Evolutionary conservation across 2,797 vertebrate species (phyloP), one percentile per base, ranked within the genome.

Genomic region (Xiphophorus birchmanni): DNA sequence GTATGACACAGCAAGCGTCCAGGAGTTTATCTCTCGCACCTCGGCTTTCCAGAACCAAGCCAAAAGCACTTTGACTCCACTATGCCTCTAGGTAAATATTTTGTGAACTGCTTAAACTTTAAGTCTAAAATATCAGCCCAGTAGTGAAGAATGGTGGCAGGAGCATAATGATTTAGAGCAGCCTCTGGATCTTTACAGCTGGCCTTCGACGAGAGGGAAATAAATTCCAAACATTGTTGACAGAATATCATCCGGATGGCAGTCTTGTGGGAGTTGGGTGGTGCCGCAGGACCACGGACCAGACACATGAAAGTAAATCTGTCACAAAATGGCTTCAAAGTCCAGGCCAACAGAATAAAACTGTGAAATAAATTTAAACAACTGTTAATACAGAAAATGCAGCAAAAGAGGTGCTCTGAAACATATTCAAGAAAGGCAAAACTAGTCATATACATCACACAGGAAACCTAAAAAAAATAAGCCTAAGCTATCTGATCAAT

Each of bases 21-120:
- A 26, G 10, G 21, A 47, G 44, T 56, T 56, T 4, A 5, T 9
- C 35, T 23, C 3, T 37, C 15, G 21, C 18, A 21, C 58, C 11
- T 32, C 2, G 35, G 42, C 13, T 75, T 56, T 15, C 60, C 60
- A 45, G 40, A 75, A 80, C 6, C 23, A 32, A 54, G n/a, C 9
- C 21, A 26, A 54, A 54, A 56, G 40, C 47, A 69, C 8, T 3
- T 21, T 74, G 52, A 74, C 23, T 67, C 9, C 32, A 40, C 45
- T 23, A 11, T 13, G 6, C 47, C 15, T 40, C 21, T 37, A 1
- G 8, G 35, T 48, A 42, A 76, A 72, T 44, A 0, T n/a, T 48
- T 58, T 26, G 69, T 78, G 72, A 29, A 71, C 42, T 72, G 45
- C 69, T 71, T 26, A 58, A 80, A 42, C 9, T 74, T 26, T 58